Base-by-base conservation (phyloP, 2,888 invertebrate genomes). In the Strigamia crassipes region DNA sequence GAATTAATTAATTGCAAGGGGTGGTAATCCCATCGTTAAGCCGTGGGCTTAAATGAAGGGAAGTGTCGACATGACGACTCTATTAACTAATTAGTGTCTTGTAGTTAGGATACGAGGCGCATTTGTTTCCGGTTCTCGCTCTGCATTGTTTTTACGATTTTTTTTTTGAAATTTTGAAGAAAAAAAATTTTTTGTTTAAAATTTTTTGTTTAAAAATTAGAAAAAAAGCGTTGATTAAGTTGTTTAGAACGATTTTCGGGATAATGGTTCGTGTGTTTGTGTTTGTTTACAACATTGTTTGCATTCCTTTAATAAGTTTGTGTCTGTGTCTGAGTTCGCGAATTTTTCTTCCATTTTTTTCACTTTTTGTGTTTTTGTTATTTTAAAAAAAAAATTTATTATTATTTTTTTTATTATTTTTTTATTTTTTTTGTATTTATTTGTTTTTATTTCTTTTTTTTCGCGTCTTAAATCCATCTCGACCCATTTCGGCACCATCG, bases 401-500 rank as follows among this genome's bases (percentile, higher is more conserved):
- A n/a, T n/a, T n/a, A n/a, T n/a, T n/a, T n/a, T n/a, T n/a, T n/a
- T n/a, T n/a, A n/a, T n/a, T n/a, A n/a, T n/a, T n/a, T n/a, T n/a
- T 51, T n/a, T 51, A n/a, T 51, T 51, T 51, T 51, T 6, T 51
- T n/a, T 51, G 73, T n/a, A 31, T 73, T 23, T 13, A 13, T 73
- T 23, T 23, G 4, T 31, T 23, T 73, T 73, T 73, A 73, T 73
- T 73, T 73, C 21, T 73, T 73, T 31, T 73, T 73, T 73, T 31
- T 73, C 10, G 3, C 73, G 31, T 23, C 51, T 51, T 51, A 51
- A 51, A 51, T 51, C 51, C 51, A 51, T 51, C 51, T 27, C 73
- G 73, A 73, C 73, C 73, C 73, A 73, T 73, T 73, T 73, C 31
- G 23, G 73, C 31, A 73, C 18, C 73, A 21, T 73, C 73, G 73